Conservation (phyloP, 1,140 invertebrate genomes). For the Megalopta genalis region DNA sequence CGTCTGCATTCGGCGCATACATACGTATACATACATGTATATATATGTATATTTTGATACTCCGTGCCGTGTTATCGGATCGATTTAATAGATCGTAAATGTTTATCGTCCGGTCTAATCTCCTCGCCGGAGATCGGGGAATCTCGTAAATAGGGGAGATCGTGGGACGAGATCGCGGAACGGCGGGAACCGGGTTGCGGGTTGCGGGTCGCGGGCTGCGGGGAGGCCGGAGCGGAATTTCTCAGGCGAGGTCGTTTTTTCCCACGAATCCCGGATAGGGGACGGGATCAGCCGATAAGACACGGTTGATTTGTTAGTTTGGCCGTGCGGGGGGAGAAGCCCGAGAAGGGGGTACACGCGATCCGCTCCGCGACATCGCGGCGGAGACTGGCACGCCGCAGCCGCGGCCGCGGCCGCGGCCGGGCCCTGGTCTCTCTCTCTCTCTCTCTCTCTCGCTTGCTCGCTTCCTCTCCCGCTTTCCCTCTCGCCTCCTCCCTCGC, state of each 20-base stretch:
- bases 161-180: slow-evolving; percentile 14
- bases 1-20: background rate
- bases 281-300: slow-evolving; percentile 37
- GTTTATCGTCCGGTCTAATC: slow-evolving; percentile 37
- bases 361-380: slow-evolving; percentile 2
- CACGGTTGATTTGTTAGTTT: slow-evolving; percentile 52
- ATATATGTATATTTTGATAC: slow-evolving; percentile 23
- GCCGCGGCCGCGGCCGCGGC: too few species aligned
- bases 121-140: slow-evolving; percentile 6
- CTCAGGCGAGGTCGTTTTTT: slow-evolving; percentile 42
- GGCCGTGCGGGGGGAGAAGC: background rate
- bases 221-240: slow-evolving; percentile 6
- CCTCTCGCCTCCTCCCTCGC: too few species aligned
- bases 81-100: slow-evolving; percentile 47
- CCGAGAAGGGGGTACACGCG: slow-evolving; percentile 14
- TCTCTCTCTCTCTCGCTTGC: too few species aligned
- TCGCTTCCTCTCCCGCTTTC: too few species aligned
- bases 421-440: too few species aligned
- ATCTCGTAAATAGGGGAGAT: slow-evolving; percentile 36
- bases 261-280: slow-evolving; percentile 10
- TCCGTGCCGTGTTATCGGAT: slow-evolving; percentile 14
- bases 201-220: too few species aligned
- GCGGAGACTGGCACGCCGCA: too few species aligned
- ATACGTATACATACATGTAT: too few species aligned
- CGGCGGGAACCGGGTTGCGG: background rate